These are phyloP conservation scores for Apodemus speciosus DNA, from an alignment of 2,113 vertebrate genomes.

Conservation along the genomic window DNA sequence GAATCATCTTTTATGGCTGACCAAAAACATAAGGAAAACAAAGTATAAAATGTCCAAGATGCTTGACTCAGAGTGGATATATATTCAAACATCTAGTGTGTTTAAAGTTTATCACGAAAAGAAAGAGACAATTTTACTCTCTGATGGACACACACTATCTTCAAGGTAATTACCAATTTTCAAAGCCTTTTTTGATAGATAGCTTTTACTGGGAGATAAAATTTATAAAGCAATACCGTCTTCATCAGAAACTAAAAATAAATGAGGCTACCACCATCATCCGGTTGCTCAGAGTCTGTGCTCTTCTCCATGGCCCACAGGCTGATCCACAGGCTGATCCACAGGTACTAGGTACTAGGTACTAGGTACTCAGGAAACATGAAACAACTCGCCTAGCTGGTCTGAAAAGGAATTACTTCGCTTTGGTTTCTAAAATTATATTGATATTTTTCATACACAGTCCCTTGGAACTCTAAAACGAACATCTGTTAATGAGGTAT, in stretches of 20 bases:
- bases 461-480: slow-evolving; percentile 76
- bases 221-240: slow-evolving; percentile 28
- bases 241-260: slow-evolving; percentile 51
- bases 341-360: background rate
- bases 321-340: background rate
- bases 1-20: slow-evolving; percentile 25
- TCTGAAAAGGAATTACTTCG: background rate
- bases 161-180: slow-evolving; percentile 13
- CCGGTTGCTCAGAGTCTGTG: background rate
- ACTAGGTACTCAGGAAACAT: background rate
- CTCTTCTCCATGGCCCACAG: background rate
- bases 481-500: slow-evolving; percentile 72
- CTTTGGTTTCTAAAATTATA: slow-evolving; percentile 40
- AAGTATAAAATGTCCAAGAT: slow-evolving; percentile 21
- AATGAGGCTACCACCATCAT: background rate
- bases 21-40: slow-evolving; percentile 5
- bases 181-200: slow-evolving; percentile 56
- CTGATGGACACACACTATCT: background rate
- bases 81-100: background rate
- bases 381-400: background rate
- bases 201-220: background rate
- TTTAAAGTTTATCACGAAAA: background rate
- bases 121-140: background rate
- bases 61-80: slow-evolving; percentile 10
- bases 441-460: slow-evolving; percentile 39